phyloP scores from a whole-genome alignment of 2,113 vertebrate genomes.

The Prunella himalayana region DNA sequence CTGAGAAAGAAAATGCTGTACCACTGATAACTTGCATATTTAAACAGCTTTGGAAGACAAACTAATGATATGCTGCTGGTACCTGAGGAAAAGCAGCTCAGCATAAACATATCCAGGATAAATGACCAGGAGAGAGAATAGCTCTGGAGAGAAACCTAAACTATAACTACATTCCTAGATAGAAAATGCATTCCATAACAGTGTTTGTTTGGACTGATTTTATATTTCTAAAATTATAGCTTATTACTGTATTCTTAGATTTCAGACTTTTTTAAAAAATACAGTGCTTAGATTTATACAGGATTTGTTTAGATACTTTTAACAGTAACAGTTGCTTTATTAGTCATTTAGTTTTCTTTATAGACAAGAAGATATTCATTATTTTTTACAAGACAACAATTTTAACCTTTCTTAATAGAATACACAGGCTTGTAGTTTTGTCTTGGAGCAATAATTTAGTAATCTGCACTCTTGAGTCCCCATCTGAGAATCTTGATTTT shows the following conservation, averaged over 20 bases:
- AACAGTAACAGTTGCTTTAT: conserved; percentile 54
- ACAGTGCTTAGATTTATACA: conserved; percentile 63
- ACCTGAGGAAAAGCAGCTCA: background rate
- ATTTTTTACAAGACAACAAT: conserved; percentile 61
- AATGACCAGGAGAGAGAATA: background rate
- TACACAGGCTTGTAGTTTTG: conserved; percentile 37
- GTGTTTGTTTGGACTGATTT: conserved; percentile 56
- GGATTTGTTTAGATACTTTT: conserved; percentile 64
- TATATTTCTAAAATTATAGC: conserved; percentile 49
- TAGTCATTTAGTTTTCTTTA: conserved; percentile 63
- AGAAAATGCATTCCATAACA: conserved; percentile 59
- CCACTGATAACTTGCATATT: background rate
- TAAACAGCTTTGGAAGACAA: background rate
- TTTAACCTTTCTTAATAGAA: conserved; percentile 57
- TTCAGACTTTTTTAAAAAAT: conserved; percentile 57
- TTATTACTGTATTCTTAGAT: conserved; percentile 54
- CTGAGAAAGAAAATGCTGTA: background rate
- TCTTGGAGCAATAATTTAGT: conserved; percentile 56
- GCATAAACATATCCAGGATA: background rate
- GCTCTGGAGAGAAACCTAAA: background rate
- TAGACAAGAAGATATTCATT: conserved; percentile 55
- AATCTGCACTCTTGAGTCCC: conserved; percentile 33
- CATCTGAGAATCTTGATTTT: conserved; percentile 33
- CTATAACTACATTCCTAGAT: conserved; percentile 14
- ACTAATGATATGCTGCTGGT: background rate